These are phyloP conservation scores for Steatornis caripensis DNA, from an alignment of 2,113 vertebrate species.

Conservation along the genomic window DNA sequence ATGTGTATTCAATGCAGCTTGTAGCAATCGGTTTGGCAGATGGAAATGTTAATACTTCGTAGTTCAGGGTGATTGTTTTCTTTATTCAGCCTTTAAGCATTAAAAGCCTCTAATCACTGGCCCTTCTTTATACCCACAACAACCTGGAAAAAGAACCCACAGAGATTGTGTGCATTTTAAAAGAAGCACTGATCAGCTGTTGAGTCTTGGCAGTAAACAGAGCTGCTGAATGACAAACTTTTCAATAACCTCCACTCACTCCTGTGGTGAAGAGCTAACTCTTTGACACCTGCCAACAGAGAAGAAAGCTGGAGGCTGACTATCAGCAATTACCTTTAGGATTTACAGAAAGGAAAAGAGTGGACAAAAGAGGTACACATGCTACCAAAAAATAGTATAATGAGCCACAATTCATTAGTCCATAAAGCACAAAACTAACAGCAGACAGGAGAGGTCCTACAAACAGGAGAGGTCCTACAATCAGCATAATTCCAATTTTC, in stretches of 20 bases:
- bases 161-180: no score
- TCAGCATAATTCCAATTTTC: background rate
- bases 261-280: background rate
- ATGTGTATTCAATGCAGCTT: background rate
- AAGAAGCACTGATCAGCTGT: background rate
- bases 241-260: background rate
- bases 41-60: background rate
- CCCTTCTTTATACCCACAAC: background rate
- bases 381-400: background rate
- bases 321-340: background rate
- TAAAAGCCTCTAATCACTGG: background rate
- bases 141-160: conserved; percentile 17
- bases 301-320: background rate
- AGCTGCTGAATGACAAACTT: background rate
- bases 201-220: background rate
- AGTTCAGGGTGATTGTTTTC: background rate
- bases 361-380: background rate
- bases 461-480: background rate
- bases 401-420: background rate
- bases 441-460: background rate
- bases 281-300: background rate
- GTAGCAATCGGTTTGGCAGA: background rate
- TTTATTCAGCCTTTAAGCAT: background rate
- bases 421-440: background rate
- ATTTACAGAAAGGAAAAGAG: background rate